Conservation (phyloP, 2,888 invertebrate species). For the Nomada fucata region DNA sequence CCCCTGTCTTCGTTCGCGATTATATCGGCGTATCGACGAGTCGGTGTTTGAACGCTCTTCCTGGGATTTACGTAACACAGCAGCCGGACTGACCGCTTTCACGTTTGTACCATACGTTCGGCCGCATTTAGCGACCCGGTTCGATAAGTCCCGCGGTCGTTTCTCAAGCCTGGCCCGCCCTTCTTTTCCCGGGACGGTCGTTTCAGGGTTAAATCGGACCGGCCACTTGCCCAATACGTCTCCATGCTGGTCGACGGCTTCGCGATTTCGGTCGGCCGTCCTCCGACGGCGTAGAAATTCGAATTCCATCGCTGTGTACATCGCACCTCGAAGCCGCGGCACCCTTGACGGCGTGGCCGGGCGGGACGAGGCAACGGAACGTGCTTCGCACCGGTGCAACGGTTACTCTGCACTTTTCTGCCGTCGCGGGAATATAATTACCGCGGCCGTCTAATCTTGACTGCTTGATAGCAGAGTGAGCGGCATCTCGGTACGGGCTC, state of each 20-base stretch:
- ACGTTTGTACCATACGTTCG: constrained; percentile 73
- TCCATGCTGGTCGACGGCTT: background rate
- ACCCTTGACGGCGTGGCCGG: no score
- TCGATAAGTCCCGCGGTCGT: constrained; percentile 54
- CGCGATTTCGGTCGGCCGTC: no score
- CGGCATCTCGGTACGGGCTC: background rate
- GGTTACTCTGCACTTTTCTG: no score
- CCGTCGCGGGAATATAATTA: background rate
- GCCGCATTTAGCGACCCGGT: constrained; percentile 63
- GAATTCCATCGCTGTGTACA: no score
- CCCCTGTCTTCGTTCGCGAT: constrained; percentile 48
- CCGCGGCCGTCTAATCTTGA: background rate
- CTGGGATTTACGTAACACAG: constrained; percentile 79
- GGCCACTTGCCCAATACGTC: constrained; percentile 16
- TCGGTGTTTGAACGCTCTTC: constrained; percentile 74
- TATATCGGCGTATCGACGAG: constrained; percentile 64
- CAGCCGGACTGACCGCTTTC: constrained; percentile 80
- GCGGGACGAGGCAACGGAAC: no score
- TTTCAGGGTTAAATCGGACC: constrained; percentile 52
- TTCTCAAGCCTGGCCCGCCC: constrained; percentile 38
- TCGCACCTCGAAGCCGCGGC: no score
- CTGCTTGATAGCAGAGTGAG: background rate
- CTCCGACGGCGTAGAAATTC: no score
- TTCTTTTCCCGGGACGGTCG: constrained; percentile 26
- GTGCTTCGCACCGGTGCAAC: no score